A percentile compares a stretch with the other conserved stretches of the same genome.
Evolutionary conservation across 2,888 invertebrate species (phyloP).

Genomic region (Eremobia ochroleuca): DNA sequence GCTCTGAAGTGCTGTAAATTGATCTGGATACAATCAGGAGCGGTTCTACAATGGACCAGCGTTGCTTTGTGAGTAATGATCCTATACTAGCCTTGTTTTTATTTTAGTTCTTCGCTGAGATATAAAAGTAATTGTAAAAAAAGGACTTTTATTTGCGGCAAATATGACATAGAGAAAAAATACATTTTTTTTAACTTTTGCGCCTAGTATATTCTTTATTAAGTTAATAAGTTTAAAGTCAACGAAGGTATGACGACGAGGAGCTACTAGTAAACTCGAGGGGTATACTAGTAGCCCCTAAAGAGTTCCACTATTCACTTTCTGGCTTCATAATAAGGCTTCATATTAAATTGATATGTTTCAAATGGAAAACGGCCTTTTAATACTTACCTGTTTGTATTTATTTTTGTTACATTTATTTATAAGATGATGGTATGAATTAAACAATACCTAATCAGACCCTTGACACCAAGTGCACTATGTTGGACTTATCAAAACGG

Average conservation of each 20-base stretch:
- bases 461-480: too few relatives aligned
- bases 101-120: background rate
- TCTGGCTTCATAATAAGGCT: too few relatives aligned
- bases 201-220: too few relatives aligned
- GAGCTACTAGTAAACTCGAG: too few relatives aligned
- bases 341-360: slow-evolving; percentile 90
- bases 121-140: background rate
- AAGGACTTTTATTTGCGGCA: too few relatives aligned
- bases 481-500: too few relatives aligned
- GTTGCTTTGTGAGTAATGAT: slow-evolving; percentile 41
- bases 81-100: slow-evolving; percentile 8
- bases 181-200: too few relatives aligned
- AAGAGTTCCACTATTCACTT: too few relatives aligned
- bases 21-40: slow-evolving; percentile 48
- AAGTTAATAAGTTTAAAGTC: too few relatives aligned
- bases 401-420: slow-evolving; percentile 74
- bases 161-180: too few relatives aligned
- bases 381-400: slow-evolving; percentile 83
- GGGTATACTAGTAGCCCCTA: too few relatives aligned
- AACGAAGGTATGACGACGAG: too few relatives aligned
- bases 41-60: slow-evolving; percentile 18
- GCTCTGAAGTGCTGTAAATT: slow-evolving; percentile 46
- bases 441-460: slow-evolving; percentile 71
- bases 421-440: slow-evolving; percentile 80
- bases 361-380: slow-evolving; percentile 87